Evolutionary conservation across 2,113 vertebrate genomes (phyloP).

Genomic region (Forbesichthys papilliferus): DNA sequence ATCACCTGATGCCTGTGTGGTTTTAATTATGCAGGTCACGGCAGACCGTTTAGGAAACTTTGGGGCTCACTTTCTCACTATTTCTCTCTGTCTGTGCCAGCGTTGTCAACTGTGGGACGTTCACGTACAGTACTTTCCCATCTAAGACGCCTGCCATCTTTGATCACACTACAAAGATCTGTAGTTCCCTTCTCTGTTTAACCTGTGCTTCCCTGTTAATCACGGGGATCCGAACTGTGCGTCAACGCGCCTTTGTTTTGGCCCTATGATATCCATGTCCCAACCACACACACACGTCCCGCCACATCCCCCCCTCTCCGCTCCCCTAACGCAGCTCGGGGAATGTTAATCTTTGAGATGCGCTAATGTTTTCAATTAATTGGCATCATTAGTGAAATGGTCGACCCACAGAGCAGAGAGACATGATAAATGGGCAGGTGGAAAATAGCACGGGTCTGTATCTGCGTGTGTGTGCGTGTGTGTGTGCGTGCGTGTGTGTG

Average conservation of each 20-base stretch:
- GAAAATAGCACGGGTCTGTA: constrained; percentile 23
- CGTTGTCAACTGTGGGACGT: constrained; percentile 7
- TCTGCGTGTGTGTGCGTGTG: not conserved
- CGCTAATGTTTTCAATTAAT: constrained; percentile 75
- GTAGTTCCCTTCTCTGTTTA: constrained; percentile 56
- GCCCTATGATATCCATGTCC: constrained; percentile 47
- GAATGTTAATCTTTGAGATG: constrained; percentile 71
- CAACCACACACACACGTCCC: constrained; percentile 9
- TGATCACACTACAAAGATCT: constrained; percentile 38
- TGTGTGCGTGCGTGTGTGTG: not conserved
- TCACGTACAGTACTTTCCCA: constrained; percentile 16
- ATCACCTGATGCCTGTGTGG: not conserved
- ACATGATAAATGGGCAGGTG: constrained; percentile 64
- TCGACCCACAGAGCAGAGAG: constrained; percentile 51
- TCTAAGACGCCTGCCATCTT: constrained; percentile 37
- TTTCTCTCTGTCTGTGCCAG: not conserved
- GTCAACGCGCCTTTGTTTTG: constrained; percentile 48
- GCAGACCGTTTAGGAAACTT: not conserved
- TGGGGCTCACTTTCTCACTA: not conserved
- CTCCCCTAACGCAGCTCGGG: constrained; percentile 15
- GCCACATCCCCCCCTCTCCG: constrained; percentile 9
- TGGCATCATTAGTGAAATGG: constrained; percentile 74
- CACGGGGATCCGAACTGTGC: constrained; percentile 40
- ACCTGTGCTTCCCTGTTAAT: constrained; percentile 63
- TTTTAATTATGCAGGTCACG: not conserved